phyloP scores from a whole-genome alignment of 2,888 invertebrate genomes.

The Acleris laterana region DNA sequence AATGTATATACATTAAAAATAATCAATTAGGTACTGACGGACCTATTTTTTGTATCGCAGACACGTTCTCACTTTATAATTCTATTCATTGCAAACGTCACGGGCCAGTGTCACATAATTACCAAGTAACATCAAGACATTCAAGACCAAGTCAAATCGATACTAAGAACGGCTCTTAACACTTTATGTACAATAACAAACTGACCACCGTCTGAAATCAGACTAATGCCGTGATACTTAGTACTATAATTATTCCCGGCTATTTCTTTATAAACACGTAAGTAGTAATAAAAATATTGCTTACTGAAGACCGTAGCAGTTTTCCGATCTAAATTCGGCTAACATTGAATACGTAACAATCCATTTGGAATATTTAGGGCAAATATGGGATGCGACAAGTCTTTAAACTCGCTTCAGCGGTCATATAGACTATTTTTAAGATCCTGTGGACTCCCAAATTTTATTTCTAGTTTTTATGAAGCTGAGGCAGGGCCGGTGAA shows the following conservation, averaged over 20 bases:
- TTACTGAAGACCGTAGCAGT: not conserved
- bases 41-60: no score
- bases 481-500: no score
- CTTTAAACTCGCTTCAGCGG: no score
- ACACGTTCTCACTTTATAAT: no score
- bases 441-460: no score
- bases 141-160: not conserved
- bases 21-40: no score
- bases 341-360: not conserved
- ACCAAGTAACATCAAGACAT: no score
- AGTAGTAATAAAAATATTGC: not conserved
- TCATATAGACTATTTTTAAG: no score
- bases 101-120: no score
- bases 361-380: not conserved
- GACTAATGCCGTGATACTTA: not conserved
- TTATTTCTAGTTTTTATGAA: no score
- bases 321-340: not conserved
- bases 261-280: not conserved
- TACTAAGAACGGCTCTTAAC: not conserved
- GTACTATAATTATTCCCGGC: not conserved
- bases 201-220: not conserved
- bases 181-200: constrained; percentile 2
- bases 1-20: no score
- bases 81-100: no score
- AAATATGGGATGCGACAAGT: not conserved